These are phyloP conservation scores for Cnemophilus loriae DNA, from an alignment of 2,113 vertebrate species.

Conservation along the genomic window DNA sequence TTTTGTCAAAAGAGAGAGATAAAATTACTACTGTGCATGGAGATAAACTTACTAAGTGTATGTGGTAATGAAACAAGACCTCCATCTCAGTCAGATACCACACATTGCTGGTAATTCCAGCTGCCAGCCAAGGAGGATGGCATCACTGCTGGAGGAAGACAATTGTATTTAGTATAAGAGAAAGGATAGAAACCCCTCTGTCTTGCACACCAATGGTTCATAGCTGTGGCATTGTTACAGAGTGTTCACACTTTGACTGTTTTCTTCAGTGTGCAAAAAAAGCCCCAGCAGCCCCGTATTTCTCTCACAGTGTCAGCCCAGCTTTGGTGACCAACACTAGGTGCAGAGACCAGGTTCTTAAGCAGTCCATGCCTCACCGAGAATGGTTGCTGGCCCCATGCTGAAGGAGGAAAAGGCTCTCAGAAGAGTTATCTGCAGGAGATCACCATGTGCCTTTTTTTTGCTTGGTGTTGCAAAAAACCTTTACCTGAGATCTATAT, in stretches of 20 bases:
- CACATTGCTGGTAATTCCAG: background rate
- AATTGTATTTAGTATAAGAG: background rate
- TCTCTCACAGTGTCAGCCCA: background rate
- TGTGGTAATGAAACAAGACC: background rate
- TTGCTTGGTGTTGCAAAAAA: background rate
- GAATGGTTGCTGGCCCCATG: fast-evolving
- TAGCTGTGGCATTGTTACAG: background rate
- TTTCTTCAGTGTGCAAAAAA: background rate
- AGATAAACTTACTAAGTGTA: background rate
- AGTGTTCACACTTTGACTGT: background rate
- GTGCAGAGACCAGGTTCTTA: background rate
- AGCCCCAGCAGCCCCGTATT: background rate
- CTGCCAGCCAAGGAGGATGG: background rate
- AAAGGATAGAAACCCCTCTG: background rate
- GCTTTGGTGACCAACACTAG: background rate
- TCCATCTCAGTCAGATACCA: background rate
- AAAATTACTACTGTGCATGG: background rate
- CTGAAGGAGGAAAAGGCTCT: background rate
- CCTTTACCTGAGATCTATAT: background rate
- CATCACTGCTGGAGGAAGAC: background rate
- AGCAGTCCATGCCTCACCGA: background rate
- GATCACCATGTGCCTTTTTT: background rate
- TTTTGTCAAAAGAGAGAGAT: background rate
- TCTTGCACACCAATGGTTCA: background rate
- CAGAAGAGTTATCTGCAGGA: background rate